Conservation (phyloP, 2,797 vertebrate genomes). For the Tenualosa thibaudeaui region DNA sequence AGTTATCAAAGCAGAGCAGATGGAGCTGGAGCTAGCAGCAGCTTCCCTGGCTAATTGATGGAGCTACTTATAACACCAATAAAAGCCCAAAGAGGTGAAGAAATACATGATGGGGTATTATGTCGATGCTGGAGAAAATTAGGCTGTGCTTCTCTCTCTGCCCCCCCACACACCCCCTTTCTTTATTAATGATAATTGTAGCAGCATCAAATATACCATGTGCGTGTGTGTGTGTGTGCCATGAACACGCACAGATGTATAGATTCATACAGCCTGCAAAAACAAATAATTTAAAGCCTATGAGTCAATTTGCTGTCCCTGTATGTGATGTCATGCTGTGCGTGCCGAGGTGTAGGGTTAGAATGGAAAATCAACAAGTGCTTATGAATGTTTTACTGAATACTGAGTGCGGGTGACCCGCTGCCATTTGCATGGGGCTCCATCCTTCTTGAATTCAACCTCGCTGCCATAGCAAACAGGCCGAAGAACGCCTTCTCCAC, state of each 20-base stretch:
- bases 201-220: background rate
- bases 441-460: background rate
- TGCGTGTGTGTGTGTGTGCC: background rate
- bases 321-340: background rate
- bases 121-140: constrained; percentile 56
- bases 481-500: background rate
- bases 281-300: too few species aligned
- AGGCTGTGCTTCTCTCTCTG: constrained; percentile 15
- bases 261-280: too few species aligned
- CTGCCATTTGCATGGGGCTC: background rate
- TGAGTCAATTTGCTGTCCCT: too few species aligned
- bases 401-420: background rate
- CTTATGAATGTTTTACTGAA: constrained; percentile 10
- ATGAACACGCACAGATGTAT: too few species aligned
- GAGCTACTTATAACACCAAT: constrained; percentile 71
- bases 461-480: background rate
- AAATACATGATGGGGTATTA: constrained; percentile 51
- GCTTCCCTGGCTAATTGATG: constrained; percentile 71
- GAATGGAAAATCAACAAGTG: background rate
- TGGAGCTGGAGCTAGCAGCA: constrained; percentile 72
- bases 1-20: constrained; percentile 78
- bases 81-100: constrained; percentile 56
- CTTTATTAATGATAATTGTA: too few species aligned
- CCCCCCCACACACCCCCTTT: too few species aligned
- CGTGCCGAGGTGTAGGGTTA: constrained; percentile 19